phyloP scores from a whole-genome alignment of 2,888 invertebrate genomes.

The Platycheirus albimanus region DNA sequence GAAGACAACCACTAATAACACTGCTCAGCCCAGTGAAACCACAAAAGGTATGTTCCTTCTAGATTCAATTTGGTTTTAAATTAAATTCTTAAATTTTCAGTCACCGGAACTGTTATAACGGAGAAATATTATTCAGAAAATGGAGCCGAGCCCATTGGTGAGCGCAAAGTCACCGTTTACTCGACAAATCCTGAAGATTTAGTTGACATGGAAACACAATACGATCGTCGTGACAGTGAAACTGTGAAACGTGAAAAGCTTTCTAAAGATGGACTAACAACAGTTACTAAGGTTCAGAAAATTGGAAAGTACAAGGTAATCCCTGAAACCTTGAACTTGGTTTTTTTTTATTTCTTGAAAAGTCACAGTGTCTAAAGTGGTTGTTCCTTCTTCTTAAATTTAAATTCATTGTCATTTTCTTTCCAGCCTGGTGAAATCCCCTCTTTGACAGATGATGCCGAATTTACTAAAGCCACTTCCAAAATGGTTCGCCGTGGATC shows the following conservation, averaged over 20 bases:
- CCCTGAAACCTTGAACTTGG: no score
- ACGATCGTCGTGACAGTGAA: slow-evolving; percentile 74
- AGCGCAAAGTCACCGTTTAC: slow-evolving; percentile 88
- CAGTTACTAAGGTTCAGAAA: slow-evolving; percentile 77
- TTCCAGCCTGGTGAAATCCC: slow-evolving; percentile 51
- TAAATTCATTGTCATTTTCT: not conserved
- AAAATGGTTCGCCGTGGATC: slow-evolving; percentile 86
- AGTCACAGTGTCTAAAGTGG: no score
- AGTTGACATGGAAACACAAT: slow-evolving; percentile 74
- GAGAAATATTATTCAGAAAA: slow-evolving; percentile 88
- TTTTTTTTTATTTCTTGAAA: no score
- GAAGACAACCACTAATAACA: slow-evolving; percentile 78
- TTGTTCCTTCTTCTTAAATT: not conserved
- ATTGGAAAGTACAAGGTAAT: slow-evolving; percentile 76
- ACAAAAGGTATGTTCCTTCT: slow-evolving; percentile 85
- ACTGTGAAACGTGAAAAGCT: slow-evolving; percentile 82
- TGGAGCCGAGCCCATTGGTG: slow-evolving; percentile 87
- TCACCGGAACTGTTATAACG: slow-evolving; percentile 88
- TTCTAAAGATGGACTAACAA: slow-evolving; percentile 83
- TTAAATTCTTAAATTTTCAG: slow-evolving; percentile 80
- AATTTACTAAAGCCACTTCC: slow-evolving; percentile 33
- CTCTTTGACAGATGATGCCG: slow-evolving; percentile 47
- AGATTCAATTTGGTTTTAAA: not conserved
- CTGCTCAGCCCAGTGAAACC: slow-evolving; percentile 85
- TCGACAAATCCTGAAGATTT: slow-evolving; percentile 85